Percentiles rank a stretch among this genome's conserved stretches.
Evolutionary conservation across 2,113 vertebrate species (phyloP).

Genomic region (Ptilorrhoa leucosticta): DNA sequence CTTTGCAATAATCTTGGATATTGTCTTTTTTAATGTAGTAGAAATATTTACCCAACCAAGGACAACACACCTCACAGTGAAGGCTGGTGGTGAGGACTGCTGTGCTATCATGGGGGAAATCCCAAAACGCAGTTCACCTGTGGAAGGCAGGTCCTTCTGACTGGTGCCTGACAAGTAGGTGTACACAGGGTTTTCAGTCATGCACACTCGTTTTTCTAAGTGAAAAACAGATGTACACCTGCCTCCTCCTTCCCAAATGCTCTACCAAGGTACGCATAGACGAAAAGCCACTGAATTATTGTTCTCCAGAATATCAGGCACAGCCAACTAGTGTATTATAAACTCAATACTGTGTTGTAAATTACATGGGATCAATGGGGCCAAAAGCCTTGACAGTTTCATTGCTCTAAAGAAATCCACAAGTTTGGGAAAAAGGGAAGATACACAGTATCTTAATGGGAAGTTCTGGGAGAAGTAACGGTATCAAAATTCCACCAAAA

Average conservation of each 20-base stretch:
- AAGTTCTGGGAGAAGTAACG: neutral
- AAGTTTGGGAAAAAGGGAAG: neutral
- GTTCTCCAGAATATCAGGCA: neutral
- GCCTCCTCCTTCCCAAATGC: neutral
- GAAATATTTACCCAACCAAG: neutral
- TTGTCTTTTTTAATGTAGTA: neutral
- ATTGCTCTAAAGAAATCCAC: neutral
- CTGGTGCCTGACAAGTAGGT: neutral
- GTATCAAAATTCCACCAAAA: neutral
- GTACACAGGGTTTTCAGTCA: neutral
- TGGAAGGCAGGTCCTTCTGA: neutral
- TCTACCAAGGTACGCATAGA: neutral
- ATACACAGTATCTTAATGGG: neutral
- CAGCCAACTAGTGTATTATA: neutral
- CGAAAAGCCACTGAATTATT: neutral
- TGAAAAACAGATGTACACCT: neutral
- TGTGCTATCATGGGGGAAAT: neutral
- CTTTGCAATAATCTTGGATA: neutral
- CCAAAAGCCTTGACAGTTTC: neutral
- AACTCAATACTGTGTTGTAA: neutral
- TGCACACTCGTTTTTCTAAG: neutral
- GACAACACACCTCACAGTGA: neutral
- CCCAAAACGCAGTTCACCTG: neutral
- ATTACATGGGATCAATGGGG: neutral
- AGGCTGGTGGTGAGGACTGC: neutral